These are phyloP conservation scores for Scylla paramamosain DNA, from an alignment of 1,140 invertebrate species.

Conservation along the genomic window DNA sequence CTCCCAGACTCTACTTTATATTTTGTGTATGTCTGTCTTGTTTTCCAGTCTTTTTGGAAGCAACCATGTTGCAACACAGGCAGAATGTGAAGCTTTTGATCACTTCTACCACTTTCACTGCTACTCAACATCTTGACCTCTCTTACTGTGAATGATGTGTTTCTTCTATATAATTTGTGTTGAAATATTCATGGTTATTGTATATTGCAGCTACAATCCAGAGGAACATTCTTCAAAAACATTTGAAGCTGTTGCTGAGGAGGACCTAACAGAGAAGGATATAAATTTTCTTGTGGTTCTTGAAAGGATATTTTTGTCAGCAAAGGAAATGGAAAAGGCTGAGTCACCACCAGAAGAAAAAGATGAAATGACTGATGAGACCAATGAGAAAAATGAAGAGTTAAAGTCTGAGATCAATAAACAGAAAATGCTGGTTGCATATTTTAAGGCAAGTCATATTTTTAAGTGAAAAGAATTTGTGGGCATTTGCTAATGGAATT, in stretches of 20 bases:
- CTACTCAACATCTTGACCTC: too few species aligned
- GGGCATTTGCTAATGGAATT: background rate
- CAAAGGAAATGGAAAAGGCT: conserved; percentile 83
- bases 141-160: too few species aligned
- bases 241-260: conserved; percentile 79
- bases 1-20: too few species aligned
- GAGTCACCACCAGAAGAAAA: conserved; percentile 83
- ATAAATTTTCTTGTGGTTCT: conserved; percentile 63
- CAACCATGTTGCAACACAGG: too few species aligned
- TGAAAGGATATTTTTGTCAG: conserved; percentile 70
- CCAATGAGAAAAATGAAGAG: conserved; percentile 79
- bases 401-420: conserved; percentile 79
- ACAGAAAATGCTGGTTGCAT: conserved; percentile 78
- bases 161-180: background rate
- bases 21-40: too few species aligned
- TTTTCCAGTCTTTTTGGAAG: too few species aligned
- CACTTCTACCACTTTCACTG: too few species aligned
- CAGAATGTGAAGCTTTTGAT: too few species aligned
- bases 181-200: background rate
- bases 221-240: conserved; percentile 77
- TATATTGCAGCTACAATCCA: conserved; percentile 58
- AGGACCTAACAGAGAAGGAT: conserved; percentile 78
- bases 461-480: background rate
- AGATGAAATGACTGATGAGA: conserved; percentile 77
- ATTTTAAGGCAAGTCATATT: conserved; percentile 81